Evolutionary conservation across 2,113 vertebrate genomes (phyloP).

Genomic region (Proterorhinus semilunaris): DNA sequence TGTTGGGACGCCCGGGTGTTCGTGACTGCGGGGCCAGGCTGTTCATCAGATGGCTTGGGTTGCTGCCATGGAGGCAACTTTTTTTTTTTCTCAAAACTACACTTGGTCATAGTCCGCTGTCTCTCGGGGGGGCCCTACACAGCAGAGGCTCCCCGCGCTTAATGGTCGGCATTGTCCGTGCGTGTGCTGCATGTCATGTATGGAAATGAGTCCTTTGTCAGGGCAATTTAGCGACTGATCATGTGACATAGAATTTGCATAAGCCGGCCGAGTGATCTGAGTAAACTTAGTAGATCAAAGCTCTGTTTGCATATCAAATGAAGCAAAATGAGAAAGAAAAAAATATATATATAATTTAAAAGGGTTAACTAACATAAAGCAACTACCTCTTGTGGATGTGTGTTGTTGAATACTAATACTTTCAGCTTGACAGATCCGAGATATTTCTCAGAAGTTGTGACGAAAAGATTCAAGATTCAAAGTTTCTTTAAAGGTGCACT

Average conservation of each 20-base stretch:
- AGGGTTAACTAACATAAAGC: no score
- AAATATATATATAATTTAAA: no score
- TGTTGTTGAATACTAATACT: no score
- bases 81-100: constrained; percentile 64
- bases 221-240: constrained; percentile 19
- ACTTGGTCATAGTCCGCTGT: constrained; percentile 64
- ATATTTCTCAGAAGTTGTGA: no score
- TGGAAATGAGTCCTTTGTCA: constrained; percentile 17
- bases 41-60: constrained; percentile 66
- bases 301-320: constrained; percentile 8
- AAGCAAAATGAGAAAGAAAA: no score
- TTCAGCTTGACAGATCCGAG: no score
- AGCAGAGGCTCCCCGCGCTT: constrained; percentile 41
- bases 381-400: no score
- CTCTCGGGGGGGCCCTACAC: constrained; percentile 53
- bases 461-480: no score
- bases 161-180: constrained; percentile 20
- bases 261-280: neutral
- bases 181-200: neutral
- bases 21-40: constrained; percentile 57
- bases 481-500: no score
- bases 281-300: constrained; percentile 17
- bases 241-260: constrained; percentile 11
- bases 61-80: constrained; percentile 60
- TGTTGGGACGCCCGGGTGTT: constrained; percentile 52